These are phyloP conservation scores for Dendrolimus punctatus DNA, from an alignment of 1,140 invertebrate genomes.

Conservation along the genomic window DNA sequence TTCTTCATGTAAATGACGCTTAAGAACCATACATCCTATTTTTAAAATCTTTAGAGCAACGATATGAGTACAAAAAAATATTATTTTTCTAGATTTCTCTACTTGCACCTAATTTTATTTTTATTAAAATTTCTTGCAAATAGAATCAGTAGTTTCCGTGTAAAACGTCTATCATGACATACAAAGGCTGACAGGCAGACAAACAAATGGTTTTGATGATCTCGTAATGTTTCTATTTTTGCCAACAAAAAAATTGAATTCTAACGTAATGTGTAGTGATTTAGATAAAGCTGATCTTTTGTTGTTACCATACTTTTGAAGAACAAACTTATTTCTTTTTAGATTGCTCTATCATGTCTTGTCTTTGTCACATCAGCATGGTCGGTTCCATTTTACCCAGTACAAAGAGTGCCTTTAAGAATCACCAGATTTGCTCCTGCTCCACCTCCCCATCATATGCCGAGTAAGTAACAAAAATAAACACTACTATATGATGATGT, in stretches of 20 bases:
- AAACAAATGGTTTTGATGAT: too few species aligned
- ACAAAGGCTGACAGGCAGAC: too few species aligned
- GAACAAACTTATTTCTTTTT: conserved; percentile 11
- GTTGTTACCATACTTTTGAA: neutral
- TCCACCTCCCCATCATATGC: conserved; percentile 20
- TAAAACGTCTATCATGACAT: too few species aligned
- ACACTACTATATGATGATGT: neutral
- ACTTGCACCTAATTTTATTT: too few species aligned
- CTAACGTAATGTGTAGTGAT: conserved; percentile 1
- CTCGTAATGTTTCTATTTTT: too few species aligned
- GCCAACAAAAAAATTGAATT: neutral
- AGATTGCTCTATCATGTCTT: conserved; percentile 34
- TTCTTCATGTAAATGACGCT: too few species aligned
- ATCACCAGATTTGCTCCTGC: conserved; percentile 40
- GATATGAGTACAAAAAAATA: too few species aligned
- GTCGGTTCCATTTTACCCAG: conserved; percentile 41
- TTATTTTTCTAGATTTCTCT: too few species aligned
- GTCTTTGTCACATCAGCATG: conserved; percentile 28
- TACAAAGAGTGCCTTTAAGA: conserved; percentile 25
- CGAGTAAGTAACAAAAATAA: conserved; percentile 30
- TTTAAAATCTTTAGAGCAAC: too few species aligned
- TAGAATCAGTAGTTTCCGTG: too few species aligned
- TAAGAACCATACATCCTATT: too few species aligned
- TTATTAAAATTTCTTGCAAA: too few species aligned
- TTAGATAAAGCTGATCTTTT: neutral